Base-by-base conservation (phyloP, 2,888 invertebrate genomes). In the Prosopocoilus inquinatus region DNA sequence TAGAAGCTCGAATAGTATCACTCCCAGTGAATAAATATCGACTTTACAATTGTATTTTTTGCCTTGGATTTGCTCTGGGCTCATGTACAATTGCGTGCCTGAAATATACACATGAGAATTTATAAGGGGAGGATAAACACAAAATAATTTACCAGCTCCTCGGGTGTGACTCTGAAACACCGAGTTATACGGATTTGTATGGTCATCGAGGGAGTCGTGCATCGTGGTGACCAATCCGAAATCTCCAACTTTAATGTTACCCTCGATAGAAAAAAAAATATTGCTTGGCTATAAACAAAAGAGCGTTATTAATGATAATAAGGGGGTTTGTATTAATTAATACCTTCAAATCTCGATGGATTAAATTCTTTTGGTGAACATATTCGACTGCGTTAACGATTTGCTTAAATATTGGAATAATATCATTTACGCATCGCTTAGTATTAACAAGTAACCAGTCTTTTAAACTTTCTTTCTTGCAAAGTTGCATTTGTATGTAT, bases 401-500 rank as follows among this genome's bases (percentile, higher is more conserved):
- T 77, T 99, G 96, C 61, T 86, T 83, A 78, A 96, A 96, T 57
- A 94, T 86, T 34, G 82, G 79, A 50, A 88, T 80, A 48, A 89
- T 82, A 70, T 82, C 77, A 47, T 62, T 62, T 1, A 80, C 71
- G 2, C 75, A 69, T 33, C 88, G 75, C 0, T 78, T 73, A 1
- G 75, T 68, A 67, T 88, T 84, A 12, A 81, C 79, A 49, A 82
- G 78, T 35, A 98, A 80, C 98, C 97, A 98, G 69, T 96, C 94
- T 69, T 91, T 89, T 36, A 99, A 80, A 61, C 93, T 96, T 68
- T 93, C 89, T 68, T 88, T 86, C 50, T 86, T 85, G 70, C 97
- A 98, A 59, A 98, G 79, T 77, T 98, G 96, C 97, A 98, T 98
- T 80, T 98, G 97, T 74, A 98, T 98, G 74, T 94, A 97, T 11